Conservation (phyloP, 2,113 vertebrate genomes). For the Zosterops japonicus region DNA sequence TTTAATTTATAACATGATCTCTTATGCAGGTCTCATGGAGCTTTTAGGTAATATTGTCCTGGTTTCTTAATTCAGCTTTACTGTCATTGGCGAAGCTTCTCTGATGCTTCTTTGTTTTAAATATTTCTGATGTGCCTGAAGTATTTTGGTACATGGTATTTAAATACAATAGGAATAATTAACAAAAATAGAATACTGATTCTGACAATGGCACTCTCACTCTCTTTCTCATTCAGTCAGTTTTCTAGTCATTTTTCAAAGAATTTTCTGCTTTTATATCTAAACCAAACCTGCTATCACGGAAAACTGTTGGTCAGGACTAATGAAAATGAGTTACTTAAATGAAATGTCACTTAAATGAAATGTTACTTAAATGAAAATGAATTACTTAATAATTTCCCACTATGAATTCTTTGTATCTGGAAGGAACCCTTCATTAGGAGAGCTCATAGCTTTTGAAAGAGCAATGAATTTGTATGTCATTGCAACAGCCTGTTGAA, state of each 20-base stretch:
- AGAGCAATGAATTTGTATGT: background rate
- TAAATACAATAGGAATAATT: constrained; percentile 21
- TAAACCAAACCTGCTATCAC: background rate
- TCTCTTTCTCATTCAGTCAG: background rate
- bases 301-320: constrained; percentile 25
- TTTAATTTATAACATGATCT: background rate
- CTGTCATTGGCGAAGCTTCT: background rate
- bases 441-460: constrained; percentile 3
- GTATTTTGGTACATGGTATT: constrained; percentile 39
- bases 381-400: constrained; percentile 4
- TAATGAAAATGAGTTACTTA: constrained; percentile 12
- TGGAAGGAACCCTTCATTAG: constrained; percentile 1
- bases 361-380: constrained; percentile 4
- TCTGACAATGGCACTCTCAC: background rate
- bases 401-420: background rate
- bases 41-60: background rate
- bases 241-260: background rate
- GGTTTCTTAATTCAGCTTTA: constrained; percentile 12
- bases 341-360: constrained; percentile 7
- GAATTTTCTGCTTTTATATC: background rate
- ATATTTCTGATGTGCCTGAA: constrained; percentile 33
- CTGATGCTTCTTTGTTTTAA: constrained; percentile 26
- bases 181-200: background rate
- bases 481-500: constrained; percentile 25
- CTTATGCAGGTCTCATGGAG: background rate